These are phyloP conservation scores for Cnemophilus loriae DNA, from an alignment of 2,113 vertebrate species.

Conservation along the genomic window DNA sequence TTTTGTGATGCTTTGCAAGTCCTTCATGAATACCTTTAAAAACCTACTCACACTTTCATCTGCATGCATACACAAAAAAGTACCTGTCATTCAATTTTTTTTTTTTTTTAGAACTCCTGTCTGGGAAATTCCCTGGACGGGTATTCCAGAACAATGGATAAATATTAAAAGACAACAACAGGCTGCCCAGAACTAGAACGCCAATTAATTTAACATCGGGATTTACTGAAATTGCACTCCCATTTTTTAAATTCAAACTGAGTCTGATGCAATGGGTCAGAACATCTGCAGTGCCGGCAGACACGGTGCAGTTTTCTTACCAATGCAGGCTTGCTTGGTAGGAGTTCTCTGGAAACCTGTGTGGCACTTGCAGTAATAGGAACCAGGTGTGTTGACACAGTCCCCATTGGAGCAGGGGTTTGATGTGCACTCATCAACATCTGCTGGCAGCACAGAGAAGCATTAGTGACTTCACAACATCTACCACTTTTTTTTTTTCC, in stretches of 20 bases:
- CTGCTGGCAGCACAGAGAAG: slow-evolving; percentile 49
- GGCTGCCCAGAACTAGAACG: neutral
- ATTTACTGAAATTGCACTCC: neutral
- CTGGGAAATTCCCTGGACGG: neutral
- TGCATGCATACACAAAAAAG: neutral
- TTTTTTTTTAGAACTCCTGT: neutral
- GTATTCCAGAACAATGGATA: neutral
- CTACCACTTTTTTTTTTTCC: neutral
- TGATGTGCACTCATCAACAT: slow-evolving; percentile 76
- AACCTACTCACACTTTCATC: neutral
- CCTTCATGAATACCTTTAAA: neutral
- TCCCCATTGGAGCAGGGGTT: slow-evolving; percentile 76
- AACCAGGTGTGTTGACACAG: slow-evolving; percentile 79
- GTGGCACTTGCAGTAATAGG: slow-evolving; percentile 80
- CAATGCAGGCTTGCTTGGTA: slow-evolving; percentile 74
- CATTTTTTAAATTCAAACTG: neutral
- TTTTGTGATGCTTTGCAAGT: neutral
- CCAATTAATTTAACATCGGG: neutral
- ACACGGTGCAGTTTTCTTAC: slow-evolving; percentile 40
- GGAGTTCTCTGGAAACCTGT: slow-evolving; percentile 73
- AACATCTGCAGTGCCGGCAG: neutral
- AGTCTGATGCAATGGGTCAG: neutral
- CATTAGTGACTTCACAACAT: neutral
- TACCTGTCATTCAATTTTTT: neutral
- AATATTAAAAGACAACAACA: neutral